Base-by-base conservation (phyloP, 1,140 invertebrate species). In the Caligus rogercresseyi region DNA sequence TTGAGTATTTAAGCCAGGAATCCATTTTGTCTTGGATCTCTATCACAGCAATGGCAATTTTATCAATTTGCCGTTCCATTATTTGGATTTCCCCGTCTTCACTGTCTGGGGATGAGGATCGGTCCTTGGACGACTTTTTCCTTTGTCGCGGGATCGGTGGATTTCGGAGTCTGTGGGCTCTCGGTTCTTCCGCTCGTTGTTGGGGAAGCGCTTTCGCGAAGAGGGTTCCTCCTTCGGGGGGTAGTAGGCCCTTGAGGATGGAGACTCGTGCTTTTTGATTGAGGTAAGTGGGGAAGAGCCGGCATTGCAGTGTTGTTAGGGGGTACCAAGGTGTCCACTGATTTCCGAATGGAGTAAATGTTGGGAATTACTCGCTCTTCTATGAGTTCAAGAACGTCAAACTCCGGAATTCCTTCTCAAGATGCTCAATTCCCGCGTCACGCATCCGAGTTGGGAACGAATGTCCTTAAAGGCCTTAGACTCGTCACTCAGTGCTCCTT, bases 291-390 rank as follows among this genome's bases (percentile, higher is more conserved):
- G 31, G 31, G 31, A 43, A n/a, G n/a, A n/a, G n/a, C n/a, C n/a
- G n/a, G n/a, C n/a, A n/a, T n/a, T n/a, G n/a, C n/a, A n/a, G n/a
- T n/a, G n/a, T 43, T 43, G 31, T 43, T 7, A 43, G n/a, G 31
- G 7, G 7, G 31, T 7, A 43, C 7, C 31, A 43, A 21, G 15
- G 1, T 21, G 3, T 20, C 24, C 54, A 56, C 24, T 20, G 20
- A 21, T 23, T 56, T 56, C 1, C 54, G 54, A 20, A 56, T 56
- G 20, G 54, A 21, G 14, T 3, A 56, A 20, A 56, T 25, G 24
- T 56, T 56, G 15, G 54, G 54, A 1, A 56, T 56, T n/a, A 56
- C 19, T 56, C 54, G 15, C 20, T 56, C 54, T 14, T 56, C 54
- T 1, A 56, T 25, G n/a, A 56, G 15, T 20, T 56, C 54, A 20